Base-by-base conservation (phyloP, 2,113 vertebrate genomes). In the Pipa parva region DNA sequence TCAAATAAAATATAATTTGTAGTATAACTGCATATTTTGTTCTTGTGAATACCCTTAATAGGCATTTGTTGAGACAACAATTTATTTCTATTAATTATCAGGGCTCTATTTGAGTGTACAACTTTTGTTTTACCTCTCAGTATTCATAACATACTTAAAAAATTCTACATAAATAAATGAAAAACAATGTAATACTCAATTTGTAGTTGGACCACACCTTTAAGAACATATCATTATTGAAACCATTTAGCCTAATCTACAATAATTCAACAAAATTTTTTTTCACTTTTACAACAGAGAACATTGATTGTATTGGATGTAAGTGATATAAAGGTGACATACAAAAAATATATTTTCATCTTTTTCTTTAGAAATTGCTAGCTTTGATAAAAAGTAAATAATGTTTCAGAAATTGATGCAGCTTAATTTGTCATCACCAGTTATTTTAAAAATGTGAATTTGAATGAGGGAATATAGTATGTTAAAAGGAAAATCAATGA, bases 301-400 rank as follows among this genome's bases (percentile, higher is more conserved):
- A 61, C 58, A 69, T 49, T 27, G 39, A 61, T 61, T 54, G 57
- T 60, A 69, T 61, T 79, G 77, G 83, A 84, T 80, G 81, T 77
- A 79, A 81, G 84, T 87, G 84, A 79, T 87, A 89, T 83, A 89
- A 89, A 89, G 55, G 79, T 75, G 74, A 77, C 76, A 85, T 89
- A 89, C 85, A 85, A 89, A 89, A 89, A 88, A 87, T 89, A 88
- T 82, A 87, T 86, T 73, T 76, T 85, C 77, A n/a, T 81, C 80
- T 75, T n/a, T 84, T 75, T 74, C 76, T 81, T 88, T 86, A 88
- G 86, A 89, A 88, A 88, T 78, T 73, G 80, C 86, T 84, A 60
- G 74, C 72, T 78, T 63, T 80, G 72, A 79, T 83, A 89, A 86
- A 77, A 81, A 86, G 79, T 80, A 87, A 85, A 83, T 85, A 70